These are phyloP conservation scores for Tricholaema leucomelas DNA, from an alignment of 2,113 vertebrate genomes.

Conservation along the genomic window DNA sequence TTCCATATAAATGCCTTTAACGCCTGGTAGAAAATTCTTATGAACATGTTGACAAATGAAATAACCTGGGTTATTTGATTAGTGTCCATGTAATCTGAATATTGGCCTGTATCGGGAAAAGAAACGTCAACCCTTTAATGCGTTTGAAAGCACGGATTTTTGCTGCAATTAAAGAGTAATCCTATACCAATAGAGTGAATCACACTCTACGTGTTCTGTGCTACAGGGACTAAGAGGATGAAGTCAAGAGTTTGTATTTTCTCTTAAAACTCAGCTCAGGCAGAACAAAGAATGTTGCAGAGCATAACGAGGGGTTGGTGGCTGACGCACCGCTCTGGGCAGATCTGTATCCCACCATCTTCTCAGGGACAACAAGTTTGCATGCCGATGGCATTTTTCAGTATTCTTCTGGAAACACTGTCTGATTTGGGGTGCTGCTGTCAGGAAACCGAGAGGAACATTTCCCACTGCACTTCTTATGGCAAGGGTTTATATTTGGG, in stretches of 20 bases:
- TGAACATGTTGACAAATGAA: constrained; percentile 73
- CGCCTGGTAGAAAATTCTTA: constrained; percentile 72
- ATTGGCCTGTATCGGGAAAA: constrained; percentile 20
- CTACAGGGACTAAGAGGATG: background rate
- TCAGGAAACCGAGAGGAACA: background rate
- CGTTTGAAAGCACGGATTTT: constrained; percentile 40
- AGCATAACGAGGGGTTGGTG: rapidly evolving
- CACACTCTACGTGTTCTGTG: background rate
- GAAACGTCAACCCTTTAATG: constrained; percentile 35
- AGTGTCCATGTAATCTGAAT: constrained; percentile 55
- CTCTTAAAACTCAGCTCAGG: background rate
- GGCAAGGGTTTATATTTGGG: rapidly evolving
- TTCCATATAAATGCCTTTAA: constrained; percentile 73
- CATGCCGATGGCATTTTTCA: background rate
- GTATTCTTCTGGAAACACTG: background rate
- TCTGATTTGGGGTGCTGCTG: background rate
- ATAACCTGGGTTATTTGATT: constrained; percentile 63
- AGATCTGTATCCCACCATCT: background rate
- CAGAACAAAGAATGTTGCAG: background rate
- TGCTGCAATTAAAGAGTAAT: constrained; percentile 22
- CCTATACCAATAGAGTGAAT: background rate
- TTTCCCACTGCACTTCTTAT: background rate
- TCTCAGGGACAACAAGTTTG: rapidly evolving
- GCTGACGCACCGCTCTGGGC: background rate
- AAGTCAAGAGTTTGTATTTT: background rate